A percentile compares a stretch with the other conserved stretches of the same genome.
phyloP scores from a whole-genome alignment of 2,888 invertebrate genomes.

The Pandemis corylana region DNA sequence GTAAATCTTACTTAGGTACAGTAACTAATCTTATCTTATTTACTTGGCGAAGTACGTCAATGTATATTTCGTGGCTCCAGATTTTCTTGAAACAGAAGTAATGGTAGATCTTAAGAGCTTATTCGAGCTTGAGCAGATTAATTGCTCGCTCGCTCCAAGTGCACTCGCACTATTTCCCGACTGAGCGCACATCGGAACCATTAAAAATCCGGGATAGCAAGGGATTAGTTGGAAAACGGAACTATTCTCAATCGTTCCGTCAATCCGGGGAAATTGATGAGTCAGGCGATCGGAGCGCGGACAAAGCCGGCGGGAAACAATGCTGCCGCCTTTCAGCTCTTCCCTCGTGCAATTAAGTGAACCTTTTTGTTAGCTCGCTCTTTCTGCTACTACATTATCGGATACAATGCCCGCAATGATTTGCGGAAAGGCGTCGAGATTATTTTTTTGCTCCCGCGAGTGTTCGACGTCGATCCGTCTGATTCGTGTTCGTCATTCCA shows the following conservation, averaged over 20 bases:
- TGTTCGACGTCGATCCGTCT: constrained; percentile 57
- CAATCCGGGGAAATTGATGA: constrained; percentile 79
- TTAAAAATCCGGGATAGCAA: constrained; percentile 45
- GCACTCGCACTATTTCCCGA: constrained; percentile 45
- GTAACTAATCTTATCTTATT: neutral
- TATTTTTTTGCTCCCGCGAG: constrained; percentile 71
- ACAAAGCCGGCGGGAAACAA: constrained; percentile 81
- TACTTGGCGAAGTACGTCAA: neutral
- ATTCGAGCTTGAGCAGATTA: constrained; percentile 53
- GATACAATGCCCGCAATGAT: constrained; percentile 80
- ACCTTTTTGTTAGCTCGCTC: constrained; percentile 76
- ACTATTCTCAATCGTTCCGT: constrained; percentile 70
- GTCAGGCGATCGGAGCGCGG: constrained; percentile 67
- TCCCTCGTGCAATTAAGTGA: constrained; percentile 81
- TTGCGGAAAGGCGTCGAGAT: constrained; percentile 78
- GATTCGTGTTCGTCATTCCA: constrained; percentile 75
- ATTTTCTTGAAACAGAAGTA: constrained; percentile 40
- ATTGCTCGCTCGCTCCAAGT: constrained; percentile 49
- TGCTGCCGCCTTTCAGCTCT: constrained; percentile 71
- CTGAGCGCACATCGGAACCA: constrained; percentile 41
- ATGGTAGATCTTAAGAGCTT: constrained; percentile 29
- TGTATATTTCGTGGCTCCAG: constrained; percentile 9
- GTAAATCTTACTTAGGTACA: no score
- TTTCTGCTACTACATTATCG: constrained; percentile 79
- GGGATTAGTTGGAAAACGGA: constrained; percentile 58